These are phyloP conservation scores for Argya squamiceps DNA, from an alignment of 2,797 vertebrate genomes.

Conservation along the genomic window DNA sequence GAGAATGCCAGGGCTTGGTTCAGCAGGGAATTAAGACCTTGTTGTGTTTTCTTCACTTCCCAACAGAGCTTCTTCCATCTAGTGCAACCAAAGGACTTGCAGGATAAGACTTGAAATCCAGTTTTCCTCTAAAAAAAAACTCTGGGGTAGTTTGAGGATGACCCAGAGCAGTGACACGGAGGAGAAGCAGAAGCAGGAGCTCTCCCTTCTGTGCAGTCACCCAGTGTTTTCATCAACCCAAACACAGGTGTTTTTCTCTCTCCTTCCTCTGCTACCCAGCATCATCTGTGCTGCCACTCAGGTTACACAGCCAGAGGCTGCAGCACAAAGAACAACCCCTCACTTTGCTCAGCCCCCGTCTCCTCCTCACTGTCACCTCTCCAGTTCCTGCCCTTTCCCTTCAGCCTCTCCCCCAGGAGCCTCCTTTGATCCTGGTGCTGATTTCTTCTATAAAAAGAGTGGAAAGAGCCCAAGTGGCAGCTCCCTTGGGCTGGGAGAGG, in stretches of 20 bases:
- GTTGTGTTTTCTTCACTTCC: neutral
- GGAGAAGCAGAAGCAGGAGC: neutral
- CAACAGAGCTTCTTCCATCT: neutral
- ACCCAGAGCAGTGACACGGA: rapidly evolving
- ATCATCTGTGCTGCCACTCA: neutral
- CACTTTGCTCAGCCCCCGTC: neutral
- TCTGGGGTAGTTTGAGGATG: neutral
- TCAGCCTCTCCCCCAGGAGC: neutral
- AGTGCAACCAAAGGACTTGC: neutral
- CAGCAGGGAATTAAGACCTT: neutral
- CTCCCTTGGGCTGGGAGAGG: neutral
- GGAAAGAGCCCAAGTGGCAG: neutral
- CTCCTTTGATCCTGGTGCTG: neutral
- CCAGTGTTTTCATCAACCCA: neutral
- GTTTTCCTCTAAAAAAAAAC: too few species aligned
- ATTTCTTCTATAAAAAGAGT: neutral
- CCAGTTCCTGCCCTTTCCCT: neutral
- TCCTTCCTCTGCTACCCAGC: neutral
- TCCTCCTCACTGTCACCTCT: neutral
- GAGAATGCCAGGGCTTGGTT: neutral
- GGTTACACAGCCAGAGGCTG: neutral
- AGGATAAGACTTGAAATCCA: neutral
- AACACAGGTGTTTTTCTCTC: neutral
- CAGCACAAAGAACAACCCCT: neutral
- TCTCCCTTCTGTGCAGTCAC: neutral